phyloP scores from a whole-genome alignment of 2,113 vertebrate species.

The Cettia cetti region DNA sequence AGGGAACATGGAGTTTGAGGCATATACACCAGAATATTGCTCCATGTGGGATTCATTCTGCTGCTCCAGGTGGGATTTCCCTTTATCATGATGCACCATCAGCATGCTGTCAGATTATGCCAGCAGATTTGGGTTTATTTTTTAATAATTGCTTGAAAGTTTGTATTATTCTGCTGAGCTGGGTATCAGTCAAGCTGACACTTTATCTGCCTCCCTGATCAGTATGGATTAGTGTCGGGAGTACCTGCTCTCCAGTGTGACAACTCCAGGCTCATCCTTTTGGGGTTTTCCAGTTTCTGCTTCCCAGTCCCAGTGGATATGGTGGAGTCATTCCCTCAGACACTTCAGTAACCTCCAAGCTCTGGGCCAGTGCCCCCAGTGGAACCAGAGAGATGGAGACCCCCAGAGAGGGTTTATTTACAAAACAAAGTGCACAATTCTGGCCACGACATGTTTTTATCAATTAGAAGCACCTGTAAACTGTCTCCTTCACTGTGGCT shows the following conservation, averaged over 20 bases:
- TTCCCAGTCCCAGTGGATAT: slow-evolving; percentile 54
- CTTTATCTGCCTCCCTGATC: neutral
- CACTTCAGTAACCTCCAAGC: slow-evolving; percentile 56
- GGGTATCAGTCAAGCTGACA: neutral
- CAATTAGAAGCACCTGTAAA: rapidly evolving
- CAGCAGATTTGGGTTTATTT: neutral
- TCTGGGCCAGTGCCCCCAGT: slow-evolving; percentile 59
- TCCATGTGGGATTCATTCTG: neutral
- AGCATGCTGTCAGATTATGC: slow-evolving; percentile 15
- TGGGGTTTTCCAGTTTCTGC: neutral
- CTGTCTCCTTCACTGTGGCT: neutral
- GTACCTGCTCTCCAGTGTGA: neutral
- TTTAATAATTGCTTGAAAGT: slow-evolving; percentile 31
- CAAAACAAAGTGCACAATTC: neutral
- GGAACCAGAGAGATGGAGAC: slow-evolving; percentile 41
- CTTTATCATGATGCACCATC: neutral
- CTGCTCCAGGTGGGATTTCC: neutral
- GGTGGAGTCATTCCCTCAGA: slow-evolving; percentile 6
- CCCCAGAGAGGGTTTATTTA: neutral
- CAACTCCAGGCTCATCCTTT: neutral
- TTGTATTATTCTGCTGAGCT: neutral
- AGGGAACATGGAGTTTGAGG: neutral
- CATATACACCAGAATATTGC: neutral
- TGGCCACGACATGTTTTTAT: neutral
- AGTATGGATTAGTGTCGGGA: neutral